Conservation (phyloP, 2,797 vertebrate genomes). For the Odontamblyopus lacepedii region DNA sequence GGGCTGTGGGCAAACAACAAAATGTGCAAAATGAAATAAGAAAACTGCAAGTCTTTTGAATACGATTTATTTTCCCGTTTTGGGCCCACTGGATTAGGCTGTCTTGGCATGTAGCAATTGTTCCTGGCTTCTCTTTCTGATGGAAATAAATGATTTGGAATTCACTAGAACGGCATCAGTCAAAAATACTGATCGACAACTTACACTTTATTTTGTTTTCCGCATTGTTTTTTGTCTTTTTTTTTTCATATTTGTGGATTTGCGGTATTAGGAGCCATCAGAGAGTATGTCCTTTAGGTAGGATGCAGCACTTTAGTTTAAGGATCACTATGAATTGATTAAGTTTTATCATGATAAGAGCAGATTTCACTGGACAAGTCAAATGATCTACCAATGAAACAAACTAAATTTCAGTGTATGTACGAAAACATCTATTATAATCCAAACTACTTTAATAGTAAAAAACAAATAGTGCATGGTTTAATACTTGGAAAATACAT, state of each 20-base stretch:
- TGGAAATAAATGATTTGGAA: not conserved
- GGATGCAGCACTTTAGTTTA: too few relatives aligned
- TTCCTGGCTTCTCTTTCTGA: not conserved
- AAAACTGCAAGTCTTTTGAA: conserved; percentile 4
- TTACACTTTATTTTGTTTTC: not conserved
- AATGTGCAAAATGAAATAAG: not conserved
- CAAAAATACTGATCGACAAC: not conserved
- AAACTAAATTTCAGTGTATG: too few relatives aligned
- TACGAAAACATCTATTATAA: too few relatives aligned
- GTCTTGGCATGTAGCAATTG: not conserved
- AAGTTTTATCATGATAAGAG: too few relatives aligned
- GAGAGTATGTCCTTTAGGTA: too few relatives aligned
- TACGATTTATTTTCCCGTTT: not conserved
- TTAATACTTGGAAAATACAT: too few relatives aligned
- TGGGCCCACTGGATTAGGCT: not conserved
- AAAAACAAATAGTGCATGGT: too few relatives aligned
- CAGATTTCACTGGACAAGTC: too few relatives aligned
- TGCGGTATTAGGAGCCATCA: not conserved
- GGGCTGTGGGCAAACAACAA: conserved; percentile 11
- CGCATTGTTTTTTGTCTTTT: too few relatives aligned
- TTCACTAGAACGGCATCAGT: not conserved
- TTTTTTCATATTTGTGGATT: not conserved
- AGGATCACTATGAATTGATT: too few relatives aligned
- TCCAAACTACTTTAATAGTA: too few relatives aligned
- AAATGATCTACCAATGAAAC: too few relatives aligned